These are phyloP conservation scores for Alosa sapidissima DNA, from an alignment of 2,797 vertebrate genomes.

Conservation along the genomic window DNA sequence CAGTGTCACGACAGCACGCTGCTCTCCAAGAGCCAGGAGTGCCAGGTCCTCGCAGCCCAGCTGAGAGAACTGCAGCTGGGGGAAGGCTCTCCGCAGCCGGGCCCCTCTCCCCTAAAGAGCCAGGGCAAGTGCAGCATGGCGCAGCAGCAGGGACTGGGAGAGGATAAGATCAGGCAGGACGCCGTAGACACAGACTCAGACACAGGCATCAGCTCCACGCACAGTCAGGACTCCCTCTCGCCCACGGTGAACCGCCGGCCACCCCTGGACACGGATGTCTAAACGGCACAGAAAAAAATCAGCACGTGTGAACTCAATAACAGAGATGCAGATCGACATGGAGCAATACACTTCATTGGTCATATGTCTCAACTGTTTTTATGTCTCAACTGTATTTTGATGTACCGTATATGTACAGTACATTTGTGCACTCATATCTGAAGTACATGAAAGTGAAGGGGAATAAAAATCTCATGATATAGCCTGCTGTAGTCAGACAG, in stretches of 20 bases:
- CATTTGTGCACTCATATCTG: neutral
- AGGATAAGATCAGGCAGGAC: constrained; percentile 66
- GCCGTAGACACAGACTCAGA: constrained; percentile 94
- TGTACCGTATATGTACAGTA: neutral
- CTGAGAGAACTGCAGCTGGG: constrained; percentile 75
- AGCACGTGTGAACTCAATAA: neutral
- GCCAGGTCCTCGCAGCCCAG: constrained; percentile 83
- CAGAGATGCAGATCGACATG: neutral
- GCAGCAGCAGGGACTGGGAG: neutral
- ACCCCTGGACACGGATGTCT: constrained; percentile 74
- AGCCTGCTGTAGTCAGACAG: neutral
- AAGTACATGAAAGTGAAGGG: constrained; percentile 10
- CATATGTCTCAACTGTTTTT: neutral
- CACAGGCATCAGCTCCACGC: constrained; percentile 97
- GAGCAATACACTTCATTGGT: neutral
- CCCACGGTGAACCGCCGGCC: constrained; percentile 74
- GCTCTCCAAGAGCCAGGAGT: constrained; percentile 84
- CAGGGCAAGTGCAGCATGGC: constrained; percentile 57
- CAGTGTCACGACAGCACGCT: constrained; percentile 76
- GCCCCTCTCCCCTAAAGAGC: constrained; percentile 57
- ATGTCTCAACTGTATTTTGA: neutral
- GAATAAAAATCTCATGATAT: neutral
- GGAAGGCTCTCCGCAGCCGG: constrained; percentile 60
- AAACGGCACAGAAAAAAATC: neutral
- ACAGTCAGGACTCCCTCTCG: constrained; percentile 93